Evolutionary conservation across 2,113 vertebrate genomes (phyloP), one percentile per base, ranked within the genome.

Genomic region (Callorhinus ursinus): DNA sequence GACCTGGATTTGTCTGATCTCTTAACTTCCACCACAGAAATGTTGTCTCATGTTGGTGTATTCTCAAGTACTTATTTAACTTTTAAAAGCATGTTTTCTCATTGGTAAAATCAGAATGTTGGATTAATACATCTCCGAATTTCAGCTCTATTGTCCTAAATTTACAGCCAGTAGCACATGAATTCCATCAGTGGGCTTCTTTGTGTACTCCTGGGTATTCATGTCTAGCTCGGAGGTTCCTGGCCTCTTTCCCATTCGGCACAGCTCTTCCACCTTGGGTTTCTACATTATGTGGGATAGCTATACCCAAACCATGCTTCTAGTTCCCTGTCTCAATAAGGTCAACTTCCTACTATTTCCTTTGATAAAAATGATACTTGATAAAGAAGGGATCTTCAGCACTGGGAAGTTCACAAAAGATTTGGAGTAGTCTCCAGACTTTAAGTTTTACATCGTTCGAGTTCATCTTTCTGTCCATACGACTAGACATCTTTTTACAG

Each of bases 351-450:
- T 7, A 18, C 22, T 87, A 71, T 61, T 87, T 93, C 31, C 22
- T 95, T 87, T 72, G 15, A n/a, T 90, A 74, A 93, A 95, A 86
- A 92, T 86, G 18, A 49, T 24, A 61, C n/a, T 36, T 36, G 42
- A 42, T 84, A 49, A 49, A 84, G 11, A 90, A 72, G n/a, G 5
- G 67, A 82, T 83, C 84, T 97, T 84, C 21, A 90, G 57, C 46
- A 57, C 49, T 53, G 15, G 4, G 31, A 83, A 90, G 33, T 84
- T 95, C 31, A 80, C 88, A 61, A 80, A 88, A 85, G 28, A 90
- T 61, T 74, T 59, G 74, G 39, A 91, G 28, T 39, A 49, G n/a
- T 85, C 24, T 13, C 51, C 28, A 61, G 46, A 69, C 18, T 88
- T 88, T 61, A 88, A 79, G 53, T 57, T 88, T 87, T 71, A 33